Conservation (phyloP, 2,888 invertebrate species). For the Nomada goodeniana region DNA sequence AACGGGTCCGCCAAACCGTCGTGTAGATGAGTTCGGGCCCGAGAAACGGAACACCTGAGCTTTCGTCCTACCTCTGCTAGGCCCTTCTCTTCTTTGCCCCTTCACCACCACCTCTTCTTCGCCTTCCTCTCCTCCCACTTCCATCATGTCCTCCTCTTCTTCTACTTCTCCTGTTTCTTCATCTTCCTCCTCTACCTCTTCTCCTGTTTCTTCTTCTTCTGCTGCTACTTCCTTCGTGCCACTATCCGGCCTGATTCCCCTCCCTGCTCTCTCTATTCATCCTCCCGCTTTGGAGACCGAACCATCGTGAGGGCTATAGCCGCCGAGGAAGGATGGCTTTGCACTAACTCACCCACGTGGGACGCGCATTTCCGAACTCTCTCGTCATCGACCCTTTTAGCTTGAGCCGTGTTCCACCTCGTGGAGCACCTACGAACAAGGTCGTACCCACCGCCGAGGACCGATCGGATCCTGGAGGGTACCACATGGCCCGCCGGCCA, state of each 20-base stretch:
- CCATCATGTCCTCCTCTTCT: slow-evolving; percentile 9
- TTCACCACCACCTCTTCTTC: slow-evolving; percentile 44
- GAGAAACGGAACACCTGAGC: slow-evolving; percentile 79
- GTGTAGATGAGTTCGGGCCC: slow-evolving; percentile 61
- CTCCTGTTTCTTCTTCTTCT: slow-evolving; percentile 16
- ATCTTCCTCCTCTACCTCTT: slow-evolving; percentile 25
- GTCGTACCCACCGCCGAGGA: slow-evolving; percentile 57
- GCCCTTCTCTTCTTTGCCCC: slow-evolving; percentile 50
- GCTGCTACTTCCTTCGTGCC: slow-evolving; percentile 27
- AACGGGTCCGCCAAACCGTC: slow-evolving; percentile 71
- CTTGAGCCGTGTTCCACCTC: slow-evolving; percentile 69
- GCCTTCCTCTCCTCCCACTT: slow-evolving; percentile 51
- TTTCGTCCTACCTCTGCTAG: slow-evolving; percentile 68
- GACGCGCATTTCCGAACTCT: slow-evolving; percentile 82
- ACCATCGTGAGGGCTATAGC: slow-evolving; percentile 61
- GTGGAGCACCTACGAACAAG: slow-evolving; percentile 68
- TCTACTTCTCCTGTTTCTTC: slow-evolving; percentile 16
- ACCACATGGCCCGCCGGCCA: slow-evolving; percentile 56
- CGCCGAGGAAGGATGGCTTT: slow-evolving; percentile 77
- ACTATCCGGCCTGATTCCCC: slow-evolving; percentile 43
- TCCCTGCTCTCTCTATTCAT: slow-evolving; percentile 41
- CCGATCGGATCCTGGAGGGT: slow-evolving; percentile 68
- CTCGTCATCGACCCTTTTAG: slow-evolving; percentile 83
- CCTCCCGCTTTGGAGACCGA: slow-evolving; percentile 50
- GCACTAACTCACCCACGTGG: slow-evolving; percentile 80